phyloP scores from a whole-genome alignment of 2,797 vertebrate species.

The Chelmon rostratus region DNA sequence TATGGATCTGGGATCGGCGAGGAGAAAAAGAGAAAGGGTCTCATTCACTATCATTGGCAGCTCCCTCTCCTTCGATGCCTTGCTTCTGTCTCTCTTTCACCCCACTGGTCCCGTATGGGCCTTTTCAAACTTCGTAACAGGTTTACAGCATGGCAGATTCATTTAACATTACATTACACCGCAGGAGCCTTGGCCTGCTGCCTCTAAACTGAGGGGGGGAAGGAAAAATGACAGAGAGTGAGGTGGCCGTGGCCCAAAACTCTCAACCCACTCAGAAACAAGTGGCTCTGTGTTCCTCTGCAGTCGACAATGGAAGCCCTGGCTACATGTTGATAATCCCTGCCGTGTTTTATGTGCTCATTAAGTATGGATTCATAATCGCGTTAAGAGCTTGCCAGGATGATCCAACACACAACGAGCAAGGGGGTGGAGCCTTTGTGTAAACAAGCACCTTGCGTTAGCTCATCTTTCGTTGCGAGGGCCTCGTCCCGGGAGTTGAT shows the following conservation, averaged over 20 bases:
- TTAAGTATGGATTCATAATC: constrained; percentile 77
- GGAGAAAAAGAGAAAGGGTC: constrained; percentile 40
- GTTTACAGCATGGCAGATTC: constrained; percentile 78
- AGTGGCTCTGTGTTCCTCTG: constrained; percentile 49
- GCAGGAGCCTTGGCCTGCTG: constrained; percentile 54
- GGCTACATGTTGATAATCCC: constrained; percentile 67
- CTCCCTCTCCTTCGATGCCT: constrained; percentile 41
- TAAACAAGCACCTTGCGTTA: constrained; percentile 59
- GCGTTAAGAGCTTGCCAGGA: constrained; percentile 64
- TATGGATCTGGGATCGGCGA: constrained; percentile 54
- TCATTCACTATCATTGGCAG: constrained; percentile 49
- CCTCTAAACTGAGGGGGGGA: constrained; percentile 35
- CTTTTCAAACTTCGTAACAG: constrained; percentile 77
- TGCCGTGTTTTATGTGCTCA: constrained; percentile 70
- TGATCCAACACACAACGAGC: constrained; percentile 46
- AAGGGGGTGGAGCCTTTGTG: constrained; percentile 52
- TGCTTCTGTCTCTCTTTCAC: constrained; percentile 41
- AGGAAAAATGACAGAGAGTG: constrained; percentile 55
- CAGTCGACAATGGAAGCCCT: constrained; percentile 52
- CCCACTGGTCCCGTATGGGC: constrained; percentile 25
- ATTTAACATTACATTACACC: constrained; percentile 76
- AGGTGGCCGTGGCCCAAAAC: constrained; percentile 53
- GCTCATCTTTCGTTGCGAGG: constrained; percentile 49
- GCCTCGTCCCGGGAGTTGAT: constrained; percentile 53
- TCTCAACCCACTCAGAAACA: constrained; percentile 60